Conservation (phyloP, 2,888 invertebrate species). For the Pocota personata region DNA sequence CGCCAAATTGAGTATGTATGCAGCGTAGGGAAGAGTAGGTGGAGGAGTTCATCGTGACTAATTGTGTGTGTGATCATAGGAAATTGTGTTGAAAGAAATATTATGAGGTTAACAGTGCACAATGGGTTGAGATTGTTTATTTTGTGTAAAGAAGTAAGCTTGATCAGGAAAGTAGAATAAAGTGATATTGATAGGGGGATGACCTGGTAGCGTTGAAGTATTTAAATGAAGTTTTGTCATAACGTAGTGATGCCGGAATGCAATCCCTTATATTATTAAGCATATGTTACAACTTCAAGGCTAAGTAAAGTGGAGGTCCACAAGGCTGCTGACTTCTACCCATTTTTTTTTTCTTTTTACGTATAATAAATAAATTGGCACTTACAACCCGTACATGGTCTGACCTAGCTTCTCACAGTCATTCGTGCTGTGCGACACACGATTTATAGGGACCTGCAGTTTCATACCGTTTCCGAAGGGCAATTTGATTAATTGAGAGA, state of each 20-base stretch:
- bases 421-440: no score
- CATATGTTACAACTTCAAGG: no score
- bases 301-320: not conserved
- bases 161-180: no score
- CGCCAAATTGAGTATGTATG: constrained; percentile 1
- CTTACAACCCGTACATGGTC: no score
- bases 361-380: no score
- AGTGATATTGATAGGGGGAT: no score
- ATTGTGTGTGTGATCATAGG: constrained; percentile 42
- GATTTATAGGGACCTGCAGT: no score
- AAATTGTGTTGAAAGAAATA: constrained; percentile 41
- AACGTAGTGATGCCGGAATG: not conserved
- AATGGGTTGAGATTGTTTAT: constrained; percentile 28
- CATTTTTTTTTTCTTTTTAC: no score
- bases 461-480: no score
- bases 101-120: constrained; percentile 38
- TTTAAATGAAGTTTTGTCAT: not conserved
- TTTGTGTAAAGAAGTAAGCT: not conserved
- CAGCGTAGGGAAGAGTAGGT: not conserved
- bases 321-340: not conserved
- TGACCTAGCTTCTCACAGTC: no score
- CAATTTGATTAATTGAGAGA: no score
- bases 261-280: not conserved
- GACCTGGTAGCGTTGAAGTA: not conserved
- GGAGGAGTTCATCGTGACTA: constrained; percentile 58